Conservation (phyloP, 2,113 vertebrate genomes). For the Lichenostomus cassidix region DNA sequence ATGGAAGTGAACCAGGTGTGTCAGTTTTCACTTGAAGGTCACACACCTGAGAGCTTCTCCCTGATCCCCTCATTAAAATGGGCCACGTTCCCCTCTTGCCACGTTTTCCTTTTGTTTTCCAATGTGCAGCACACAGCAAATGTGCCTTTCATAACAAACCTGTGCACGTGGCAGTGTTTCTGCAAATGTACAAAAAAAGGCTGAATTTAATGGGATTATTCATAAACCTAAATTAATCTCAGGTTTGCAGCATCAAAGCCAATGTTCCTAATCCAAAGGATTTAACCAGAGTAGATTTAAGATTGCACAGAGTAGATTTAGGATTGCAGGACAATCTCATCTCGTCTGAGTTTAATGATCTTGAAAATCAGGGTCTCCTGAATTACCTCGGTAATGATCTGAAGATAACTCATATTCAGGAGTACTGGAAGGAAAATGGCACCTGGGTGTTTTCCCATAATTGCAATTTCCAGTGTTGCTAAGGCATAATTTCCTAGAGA, state of each 20-base stretch:
- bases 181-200: background rate
- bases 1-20: background rate
- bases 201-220: background rate
- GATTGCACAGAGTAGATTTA: background rate
- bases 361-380: background rate
- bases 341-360: background rate
- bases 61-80: background rate
- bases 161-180: background rate
- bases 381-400: conserved; percentile 78
- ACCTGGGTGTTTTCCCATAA: conserved; percentile 78
- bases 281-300: background rate
- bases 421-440: conserved; percentile 79
- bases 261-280: background rate
- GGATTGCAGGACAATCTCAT: background rate
- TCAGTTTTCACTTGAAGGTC: background rate
- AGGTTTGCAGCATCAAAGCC: background rate
- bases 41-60: background rate
- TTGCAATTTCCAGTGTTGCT: conserved; percentile 73
- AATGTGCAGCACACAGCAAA: background rate
- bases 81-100: background rate
- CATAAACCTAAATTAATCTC: background rate
- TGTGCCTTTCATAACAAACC: background rate
- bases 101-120: background rate
- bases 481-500: conserved; percentile 76
- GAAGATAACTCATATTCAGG: conserved; percentile 75